Base-by-base conservation (phyloP, 1,140 invertebrate genomes). In the Conus betulinus region DNA sequence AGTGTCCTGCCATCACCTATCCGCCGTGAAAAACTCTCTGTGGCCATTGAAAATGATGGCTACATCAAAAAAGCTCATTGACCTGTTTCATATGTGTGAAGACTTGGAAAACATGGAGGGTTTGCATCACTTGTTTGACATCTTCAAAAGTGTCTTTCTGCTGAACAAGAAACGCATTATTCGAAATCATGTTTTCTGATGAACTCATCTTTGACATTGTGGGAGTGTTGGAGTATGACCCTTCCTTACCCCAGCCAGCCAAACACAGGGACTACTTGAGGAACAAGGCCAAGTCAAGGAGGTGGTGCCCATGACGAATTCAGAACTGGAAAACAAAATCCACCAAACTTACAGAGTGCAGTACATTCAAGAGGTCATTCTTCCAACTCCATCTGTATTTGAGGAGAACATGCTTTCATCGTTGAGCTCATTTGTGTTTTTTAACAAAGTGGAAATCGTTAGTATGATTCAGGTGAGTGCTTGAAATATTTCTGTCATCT, bases 391-490 rank as follows among this genome's bases (percentile, higher is more conserved):
- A 13, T 99, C 98, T 91, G 98, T 99, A 85, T 99, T 99, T 96
- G 99, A 99, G 94, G 99, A 99, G 94, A 99, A 99, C 95, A 97
- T 99, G 97, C 96, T 99, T 55, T 99, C 98, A 91, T 99, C 98
- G 88, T 96, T 99, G 88, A 98, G 97, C 93, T 99, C 98, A 96
- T 99, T 99, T 96, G 98, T 99, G 95, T 99, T 99, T 96, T 99
- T 99, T 96, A 99, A 99, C 96, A 99, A 99, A 96, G 98, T 99
- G 92, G 99, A 99, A 97, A 99, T 99, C 95, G 99, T 99, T 84
- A 99, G 98, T 90, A 96, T 99, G 93, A 98, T 99, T 94, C 98
- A 99, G 96, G 97, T 97, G 94, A 88, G 92, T 91, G 83, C 3
- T 7, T 71, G 17, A 20, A 23, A 71, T 71, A n/a, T 71, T 23